Evolutionary conservation across 2,113 vertebrate genomes (phyloP).

Genomic region (Oryzias melastigma): DNA sequence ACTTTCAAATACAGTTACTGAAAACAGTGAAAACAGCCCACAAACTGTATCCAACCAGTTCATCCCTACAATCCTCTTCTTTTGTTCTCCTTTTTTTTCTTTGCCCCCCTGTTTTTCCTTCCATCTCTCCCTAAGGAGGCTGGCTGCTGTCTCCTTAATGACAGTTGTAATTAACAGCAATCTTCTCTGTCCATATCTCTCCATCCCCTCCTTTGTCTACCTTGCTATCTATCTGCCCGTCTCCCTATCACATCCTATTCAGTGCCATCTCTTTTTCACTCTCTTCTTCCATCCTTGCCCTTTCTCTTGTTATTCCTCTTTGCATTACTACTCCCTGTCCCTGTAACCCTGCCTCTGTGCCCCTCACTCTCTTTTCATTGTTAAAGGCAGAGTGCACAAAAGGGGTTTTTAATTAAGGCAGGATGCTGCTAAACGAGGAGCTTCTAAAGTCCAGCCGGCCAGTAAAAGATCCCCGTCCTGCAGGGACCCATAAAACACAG

Average conservation of each 20-base stretch:
- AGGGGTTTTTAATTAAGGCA: slow-evolving; percentile 77
- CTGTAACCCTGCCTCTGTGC: slow-evolving; percentile 51
- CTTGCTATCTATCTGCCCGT: slow-evolving; percentile 82
- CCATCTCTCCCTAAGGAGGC: slow-evolving; percentile 71
- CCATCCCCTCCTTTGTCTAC: slow-evolving; percentile 69
- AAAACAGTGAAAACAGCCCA: slow-evolving; percentile 9
- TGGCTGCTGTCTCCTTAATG: slow-evolving; percentile 83
- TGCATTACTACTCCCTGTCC: slow-evolving; percentile 53
- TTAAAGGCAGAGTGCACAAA: slow-evolving; percentile 75
- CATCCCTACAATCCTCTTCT: slow-evolving; percentile 11
- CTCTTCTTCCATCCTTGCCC: slow-evolving; percentile 39
- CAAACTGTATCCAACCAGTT: background rate
- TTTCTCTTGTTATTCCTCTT: slow-evolving; percentile 45
- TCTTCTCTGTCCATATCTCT: slow-evolving; percentile 82
- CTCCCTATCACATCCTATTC: slow-evolving; percentile 67
- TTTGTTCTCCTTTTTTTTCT: slow-evolving; percentile 13
- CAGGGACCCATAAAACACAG: slow-evolving; percentile 73
- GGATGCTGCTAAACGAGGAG: slow-evolving; percentile 75
- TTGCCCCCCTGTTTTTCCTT: slow-evolving; percentile 26
- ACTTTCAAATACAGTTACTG: background rate
- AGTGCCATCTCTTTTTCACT: slow-evolving; percentile 72
- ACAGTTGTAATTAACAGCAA: slow-evolving; percentile 92
- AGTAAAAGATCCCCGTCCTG: slow-evolving; percentile 75
- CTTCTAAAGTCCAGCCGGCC: slow-evolving; percentile 75
- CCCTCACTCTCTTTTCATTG: slow-evolving; percentile 60